Base-by-base conservation (phyloP, 2,888 invertebrate genomes). In the Portevinia maculata region DNA sequence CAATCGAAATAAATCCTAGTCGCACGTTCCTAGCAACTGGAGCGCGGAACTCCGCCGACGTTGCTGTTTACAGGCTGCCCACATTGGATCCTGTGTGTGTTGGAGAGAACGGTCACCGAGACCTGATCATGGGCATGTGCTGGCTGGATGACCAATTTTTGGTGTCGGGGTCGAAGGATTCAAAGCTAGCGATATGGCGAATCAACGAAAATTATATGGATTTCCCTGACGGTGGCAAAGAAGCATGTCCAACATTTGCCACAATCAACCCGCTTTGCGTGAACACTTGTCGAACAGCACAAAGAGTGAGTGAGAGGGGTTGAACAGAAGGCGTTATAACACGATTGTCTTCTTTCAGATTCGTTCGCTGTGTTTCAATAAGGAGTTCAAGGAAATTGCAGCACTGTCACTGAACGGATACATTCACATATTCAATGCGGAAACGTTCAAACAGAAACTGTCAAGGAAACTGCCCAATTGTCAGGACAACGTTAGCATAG, bases 141-240 rank as follows among this genome's bases (percentile, higher is more conserved):
- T 99, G 98, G 98, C 91, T 99, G 81, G 98, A 99, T 90, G 98
- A 99, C 91, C 96, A 98, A 91, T 98, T 97, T 92, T 91, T 98
- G 67, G 97, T 98, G 71, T 97, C 98, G 5, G 98, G 98, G 9
- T 97, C 98, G 0, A 94, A 98, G 64, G 98, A 98, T 91, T 96
- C 97, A 3, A 95, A 95, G 89, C 93, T 98, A 92, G 96, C 97
- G 19, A 91, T 98, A 75, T 99, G 98, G 98, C 93, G 95, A 78
- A 94, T 98, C 60, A 95, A 92, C 32, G 89, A 91, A 70, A 91
- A 90, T 74, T 85, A 90, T 75, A 88, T 88, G 87, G 89, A 89
- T 83, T 90, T 90, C 64, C 90, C 90, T 0, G 87, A 89, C 86
- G 87, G 89, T 59, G 87, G 90, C 52, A 87, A 89, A 64, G 90